Evolutionary conservation across 1,140 invertebrate genomes (phyloP).

Genomic region (Apis mellifera): DNA sequence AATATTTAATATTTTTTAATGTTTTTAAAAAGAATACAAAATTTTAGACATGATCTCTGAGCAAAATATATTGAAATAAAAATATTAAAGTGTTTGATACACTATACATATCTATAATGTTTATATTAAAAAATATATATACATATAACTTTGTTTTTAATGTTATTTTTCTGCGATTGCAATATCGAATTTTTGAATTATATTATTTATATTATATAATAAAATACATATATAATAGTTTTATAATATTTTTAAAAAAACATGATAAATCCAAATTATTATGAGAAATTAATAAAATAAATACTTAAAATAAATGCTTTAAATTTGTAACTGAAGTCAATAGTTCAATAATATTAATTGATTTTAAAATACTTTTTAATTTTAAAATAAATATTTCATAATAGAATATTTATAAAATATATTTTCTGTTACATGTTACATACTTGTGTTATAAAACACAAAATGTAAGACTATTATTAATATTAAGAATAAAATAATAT

Average conservation of each 20-base stretch:
- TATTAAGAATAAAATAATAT: not conserved
- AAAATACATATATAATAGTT: not conserved
- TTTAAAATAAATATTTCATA: not conserved
- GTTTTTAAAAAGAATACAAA: not conserved
- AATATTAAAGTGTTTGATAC: constrained; percentile 19
- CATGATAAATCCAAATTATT: not conserved
- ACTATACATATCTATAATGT: not conserved
- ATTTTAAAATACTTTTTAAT: not conserved
- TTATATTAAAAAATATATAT: constrained; percentile 10
- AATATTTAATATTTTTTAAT: not conserved
- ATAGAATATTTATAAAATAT: not conserved
- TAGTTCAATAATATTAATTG: not conserved
- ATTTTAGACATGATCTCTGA: constrained; percentile 15
- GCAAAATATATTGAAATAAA: not conserved
- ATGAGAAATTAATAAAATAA: not conserved
- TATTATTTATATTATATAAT: not conserved
- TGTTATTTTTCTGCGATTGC: not conserved
- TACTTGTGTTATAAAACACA: not conserved
- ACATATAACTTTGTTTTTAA: not conserved
- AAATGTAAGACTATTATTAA: not conserved
- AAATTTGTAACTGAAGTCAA: not conserved
- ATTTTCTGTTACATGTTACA: not conserved
- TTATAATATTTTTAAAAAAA: not conserved
- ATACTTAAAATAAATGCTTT: not conserved
- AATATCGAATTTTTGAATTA: not conserved